A percentile compares a stretch with the other conserved stretches of the same genome.
These are phyloP conservation scores for Portunus trituberculatus DNA, from an alignment of 1,140 invertebrate species.

Conservation along the genomic window DNA sequence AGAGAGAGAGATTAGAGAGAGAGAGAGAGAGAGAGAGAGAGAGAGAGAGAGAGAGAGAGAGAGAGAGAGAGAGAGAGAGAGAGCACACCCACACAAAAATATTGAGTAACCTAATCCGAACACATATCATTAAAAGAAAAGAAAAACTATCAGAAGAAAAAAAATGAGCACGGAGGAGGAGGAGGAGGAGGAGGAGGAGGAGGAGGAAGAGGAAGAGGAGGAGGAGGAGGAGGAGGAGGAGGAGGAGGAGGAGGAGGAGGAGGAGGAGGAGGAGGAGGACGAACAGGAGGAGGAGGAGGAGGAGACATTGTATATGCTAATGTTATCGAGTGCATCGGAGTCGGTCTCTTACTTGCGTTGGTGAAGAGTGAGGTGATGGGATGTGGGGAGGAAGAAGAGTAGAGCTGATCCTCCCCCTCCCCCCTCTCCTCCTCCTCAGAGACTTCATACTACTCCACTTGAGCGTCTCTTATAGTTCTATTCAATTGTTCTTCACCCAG, in stretches of 20 bases:
- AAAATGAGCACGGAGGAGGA: neutral
- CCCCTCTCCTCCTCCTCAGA: neutral
- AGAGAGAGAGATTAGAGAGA: neutral
- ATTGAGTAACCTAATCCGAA: neutral
- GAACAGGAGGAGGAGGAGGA: neutral
- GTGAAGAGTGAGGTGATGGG: neutral
- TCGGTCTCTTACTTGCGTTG: neutral
- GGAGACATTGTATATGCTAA: conserved; percentile 1
- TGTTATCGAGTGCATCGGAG: neutral
- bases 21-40: neutral
- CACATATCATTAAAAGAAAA: neutral
- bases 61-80: neutral
- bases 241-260: neutral
- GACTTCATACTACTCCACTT: neutral
- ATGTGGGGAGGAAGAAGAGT: neutral
- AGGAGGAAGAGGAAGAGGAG: neutral
- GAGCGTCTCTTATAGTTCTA: neutral
- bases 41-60: neutral
- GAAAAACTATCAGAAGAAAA: neutral
- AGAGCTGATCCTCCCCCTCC: neutral
- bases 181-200: neutral
- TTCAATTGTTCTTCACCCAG: neutral
- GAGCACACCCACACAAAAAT: too few relatives aligned
- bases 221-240: neutral
- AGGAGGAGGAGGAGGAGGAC: neutral